Percentiles rank a stretch among this genome's conserved stretches.
Evolutionary conservation across 2,113 vertebrate genomes (phyloP).

Genomic region (Machaerirhynchus nigripectus): DNA sequence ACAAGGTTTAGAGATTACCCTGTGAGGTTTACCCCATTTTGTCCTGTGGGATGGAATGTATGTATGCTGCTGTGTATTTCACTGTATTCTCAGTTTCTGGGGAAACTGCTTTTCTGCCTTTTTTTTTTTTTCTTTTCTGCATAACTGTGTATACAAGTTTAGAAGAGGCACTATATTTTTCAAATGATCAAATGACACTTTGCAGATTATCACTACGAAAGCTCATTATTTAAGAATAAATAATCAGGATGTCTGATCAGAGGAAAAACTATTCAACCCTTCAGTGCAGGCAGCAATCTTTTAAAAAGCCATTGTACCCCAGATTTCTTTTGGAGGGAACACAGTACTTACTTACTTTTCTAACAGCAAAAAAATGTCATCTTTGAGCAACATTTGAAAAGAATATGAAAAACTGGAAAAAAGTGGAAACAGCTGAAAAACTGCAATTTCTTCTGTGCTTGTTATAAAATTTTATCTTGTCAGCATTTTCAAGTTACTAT

Average conservation of each 20-base stretch:
- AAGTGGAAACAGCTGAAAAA: neutral
- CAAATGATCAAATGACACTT: neutral
- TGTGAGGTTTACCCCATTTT: neutral
- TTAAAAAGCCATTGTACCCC: neutral
- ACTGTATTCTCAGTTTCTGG: neutral
- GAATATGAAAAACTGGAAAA: neutral
- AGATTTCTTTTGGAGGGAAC: neutral
- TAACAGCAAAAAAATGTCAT: neutral
- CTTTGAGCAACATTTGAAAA: neutral
- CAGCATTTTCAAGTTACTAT: neutral
- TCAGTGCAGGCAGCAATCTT: neutral
- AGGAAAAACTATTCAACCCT: neutral
- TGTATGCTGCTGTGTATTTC: neutral
- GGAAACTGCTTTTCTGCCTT: neutral
- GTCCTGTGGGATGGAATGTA: neutral
- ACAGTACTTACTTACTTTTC: neutral
- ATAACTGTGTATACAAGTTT: neutral
- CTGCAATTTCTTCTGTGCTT: neutral
- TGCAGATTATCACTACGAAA: neutral
- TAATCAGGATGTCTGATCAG: neutral
- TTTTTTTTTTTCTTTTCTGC: neutral
- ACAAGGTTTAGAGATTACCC: neutral
- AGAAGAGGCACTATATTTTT: neutral
- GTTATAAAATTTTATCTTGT: neutral
- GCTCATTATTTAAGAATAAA: neutral